phyloP scores from a whole-genome alignment of 2,888 invertebrate species.

The Venusia cambrica region DNA sequence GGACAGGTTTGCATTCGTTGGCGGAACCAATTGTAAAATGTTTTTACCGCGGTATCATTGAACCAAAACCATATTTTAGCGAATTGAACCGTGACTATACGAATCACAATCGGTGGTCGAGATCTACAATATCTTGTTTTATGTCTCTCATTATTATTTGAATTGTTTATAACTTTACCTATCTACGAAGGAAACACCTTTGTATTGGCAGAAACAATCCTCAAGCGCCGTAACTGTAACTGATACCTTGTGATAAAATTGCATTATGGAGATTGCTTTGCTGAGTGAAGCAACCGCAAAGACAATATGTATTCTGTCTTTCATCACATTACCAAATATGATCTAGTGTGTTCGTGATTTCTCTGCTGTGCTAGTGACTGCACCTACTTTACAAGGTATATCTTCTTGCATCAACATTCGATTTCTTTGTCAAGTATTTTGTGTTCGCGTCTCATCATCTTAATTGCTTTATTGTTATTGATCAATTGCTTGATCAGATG shows the following conservation, averaged over 20 bases:
- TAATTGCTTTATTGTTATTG: constrained; percentile 66
- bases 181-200: constrained; percentile 36
- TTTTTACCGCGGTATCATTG: constrained; percentile 24
- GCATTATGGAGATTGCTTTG: constrained; percentile 48
- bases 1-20: constrained; percentile 25
- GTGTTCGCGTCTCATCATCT: constrained; percentile 28
- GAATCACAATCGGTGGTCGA: constrained; percentile 13
- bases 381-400: constrained; percentile 24
- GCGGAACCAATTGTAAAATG: constrained; percentile 17
- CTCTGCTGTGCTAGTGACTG: constrained; percentile 36
- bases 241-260: constrained; percentile 44
- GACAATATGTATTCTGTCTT: constrained; percentile 55
- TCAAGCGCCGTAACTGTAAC: constrained; percentile 46
- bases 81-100: constrained; percentile 18
- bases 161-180: constrained; percentile 15
- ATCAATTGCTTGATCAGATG: constrained; percentile 44
- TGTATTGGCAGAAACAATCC: constrained; percentile 31
- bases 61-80: constrained; percentile 18
- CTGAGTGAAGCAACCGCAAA: constrained; percentile 46
- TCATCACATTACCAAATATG: constrained; percentile 58
- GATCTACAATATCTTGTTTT: constrained; percentile 15
- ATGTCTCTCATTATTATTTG: constrained; percentile 13
- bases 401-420: constrained; percentile 44
- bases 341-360: constrained; percentile 51
- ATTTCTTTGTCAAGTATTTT: constrained; percentile 55